These are phyloP conservation scores for Callyntrura guangdongensis DNA, from an alignment of 2,888 invertebrate species.

Conservation along the genomic window DNA sequence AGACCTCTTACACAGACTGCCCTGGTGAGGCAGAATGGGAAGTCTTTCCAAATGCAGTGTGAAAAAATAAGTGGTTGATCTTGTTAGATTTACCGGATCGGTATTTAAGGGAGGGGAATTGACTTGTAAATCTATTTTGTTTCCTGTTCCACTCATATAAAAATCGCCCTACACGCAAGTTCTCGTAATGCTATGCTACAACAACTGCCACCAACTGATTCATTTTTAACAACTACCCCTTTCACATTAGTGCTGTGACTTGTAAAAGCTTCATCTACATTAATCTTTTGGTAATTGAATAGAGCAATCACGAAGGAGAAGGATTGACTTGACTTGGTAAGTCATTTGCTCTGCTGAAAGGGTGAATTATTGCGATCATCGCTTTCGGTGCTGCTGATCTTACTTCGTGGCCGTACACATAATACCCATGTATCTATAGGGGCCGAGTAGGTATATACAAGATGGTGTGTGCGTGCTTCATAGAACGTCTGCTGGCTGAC, in stretches of 20 bases:
- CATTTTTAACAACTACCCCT: constrained; percentile 61
- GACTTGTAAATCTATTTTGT: constrained; percentile 66
- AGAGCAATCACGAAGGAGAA: constrained; percentile 68
- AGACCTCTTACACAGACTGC: not conserved
- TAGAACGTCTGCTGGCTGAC: not conserved
- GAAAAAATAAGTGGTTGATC: constrained; percentile 54
- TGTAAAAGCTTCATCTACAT: constrained; percentile 71
- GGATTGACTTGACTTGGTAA: constrained; percentile 67
- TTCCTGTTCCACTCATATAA: constrained; percentile 21
- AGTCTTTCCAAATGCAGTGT: constrained; percentile 10
- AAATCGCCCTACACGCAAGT: constrained; percentile 23
- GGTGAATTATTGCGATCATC: constrained; percentile 78
- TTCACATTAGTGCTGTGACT: constrained; percentile 25
- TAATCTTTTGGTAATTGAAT: constrained; percentile 78
- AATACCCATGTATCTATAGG: not conserved
- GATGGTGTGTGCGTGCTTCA: not conserved
- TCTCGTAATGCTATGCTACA: constrained; percentile 14
- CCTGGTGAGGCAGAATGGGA: not conserved
- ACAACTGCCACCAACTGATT: constrained; percentile 64
- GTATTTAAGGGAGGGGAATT: constrained; percentile 64
- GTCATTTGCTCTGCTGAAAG: constrained; percentile 72
- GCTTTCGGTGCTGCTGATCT: constrained; percentile 2
- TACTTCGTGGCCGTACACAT: not conserved
- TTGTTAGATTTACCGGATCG: constrained; percentile 41
- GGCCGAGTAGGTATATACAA: not conserved